A percentile compares a stretch with the other conserved stretches of the same genome.
phyloP scores from a whole-genome alignment of 1,140 invertebrate genomes.

The Neodiprion virginianus region DNA sequence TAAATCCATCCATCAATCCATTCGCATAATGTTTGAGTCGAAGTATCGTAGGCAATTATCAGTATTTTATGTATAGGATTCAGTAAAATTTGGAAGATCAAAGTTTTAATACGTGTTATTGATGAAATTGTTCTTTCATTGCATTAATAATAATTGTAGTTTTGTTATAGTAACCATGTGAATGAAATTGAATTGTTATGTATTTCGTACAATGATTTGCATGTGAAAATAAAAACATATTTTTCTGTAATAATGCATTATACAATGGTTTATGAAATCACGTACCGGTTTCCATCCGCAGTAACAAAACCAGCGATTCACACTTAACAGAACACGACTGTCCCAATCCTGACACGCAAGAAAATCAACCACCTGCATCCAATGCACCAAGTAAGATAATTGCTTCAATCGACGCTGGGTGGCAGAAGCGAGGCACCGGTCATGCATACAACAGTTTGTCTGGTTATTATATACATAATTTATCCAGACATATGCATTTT shows the following conservation, averaged over 20 bases:
- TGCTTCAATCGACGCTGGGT: constrained; percentile 8
- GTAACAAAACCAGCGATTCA: neutral
- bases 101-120: too few species aligned
- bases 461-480: neutral
- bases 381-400: neutral
- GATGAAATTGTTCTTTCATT: too few species aligned
- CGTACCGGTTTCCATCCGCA: neutral
- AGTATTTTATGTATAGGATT: too few species aligned
- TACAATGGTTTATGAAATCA: neutral
- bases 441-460: constrained; percentile 18
- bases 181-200: neutral
- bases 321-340: neutral
- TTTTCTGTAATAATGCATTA: neutral
- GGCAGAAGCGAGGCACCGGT: constrained; percentile 17
- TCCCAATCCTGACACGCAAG: neutral
- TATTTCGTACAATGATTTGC: neutral
- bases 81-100: too few species aligned
- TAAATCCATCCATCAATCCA: too few species aligned
- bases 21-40: too few species aligned
- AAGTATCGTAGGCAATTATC: too few species aligned
- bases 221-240: neutral
- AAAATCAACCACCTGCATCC: neutral
- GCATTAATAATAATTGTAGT: too few species aligned
- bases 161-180: neutral
- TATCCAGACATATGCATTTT: neutral